Conservation (phyloP, 2,888 invertebrate species). For the Lumbricus terrestris region DNA sequence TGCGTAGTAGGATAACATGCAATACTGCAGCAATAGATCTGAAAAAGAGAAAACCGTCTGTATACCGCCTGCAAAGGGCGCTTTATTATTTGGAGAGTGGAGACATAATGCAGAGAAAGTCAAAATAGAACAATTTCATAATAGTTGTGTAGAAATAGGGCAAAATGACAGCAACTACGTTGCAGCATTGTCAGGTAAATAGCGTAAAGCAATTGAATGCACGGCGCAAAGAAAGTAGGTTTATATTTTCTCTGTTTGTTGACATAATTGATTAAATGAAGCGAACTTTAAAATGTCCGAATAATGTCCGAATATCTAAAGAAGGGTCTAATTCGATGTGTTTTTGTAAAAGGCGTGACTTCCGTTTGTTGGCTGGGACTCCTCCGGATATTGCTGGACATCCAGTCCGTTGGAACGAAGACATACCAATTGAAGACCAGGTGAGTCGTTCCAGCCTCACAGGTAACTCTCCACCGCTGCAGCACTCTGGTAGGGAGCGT, state of each 20-base stretch:
- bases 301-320: background rate
- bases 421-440: background rate
- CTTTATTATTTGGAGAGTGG: too few relatives aligned
- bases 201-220: background rate
- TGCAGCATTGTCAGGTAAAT: background rate
- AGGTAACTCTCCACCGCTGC: too few relatives aligned
- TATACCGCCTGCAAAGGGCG: too few relatives aligned
- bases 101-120: too few relatives aligned
- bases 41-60: too few relatives aligned
- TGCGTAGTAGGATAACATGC: too few relatives aligned
- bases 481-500: too few relatives aligned
- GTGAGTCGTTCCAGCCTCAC: background rate
- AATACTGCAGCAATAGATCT: too few relatives aligned
- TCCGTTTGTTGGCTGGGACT: background rate
- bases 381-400: background rate
- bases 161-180: too few relatives aligned
- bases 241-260: background rate
- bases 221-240: background rate
- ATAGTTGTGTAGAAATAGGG: too few relatives aligned
- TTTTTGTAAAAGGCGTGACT: conserved; percentile 6
- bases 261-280: background rate
- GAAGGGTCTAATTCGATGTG: background rate
- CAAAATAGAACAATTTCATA: too few relatives aligned
- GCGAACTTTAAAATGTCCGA: background rate
- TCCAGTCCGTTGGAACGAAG: conserved; percentile 11